A percentile compares a stretch with the other conserved stretches of the same genome.
phyloP scores from a whole-genome alignment of 2,888 invertebrate species.

The Folsomia manolachei region DNA sequence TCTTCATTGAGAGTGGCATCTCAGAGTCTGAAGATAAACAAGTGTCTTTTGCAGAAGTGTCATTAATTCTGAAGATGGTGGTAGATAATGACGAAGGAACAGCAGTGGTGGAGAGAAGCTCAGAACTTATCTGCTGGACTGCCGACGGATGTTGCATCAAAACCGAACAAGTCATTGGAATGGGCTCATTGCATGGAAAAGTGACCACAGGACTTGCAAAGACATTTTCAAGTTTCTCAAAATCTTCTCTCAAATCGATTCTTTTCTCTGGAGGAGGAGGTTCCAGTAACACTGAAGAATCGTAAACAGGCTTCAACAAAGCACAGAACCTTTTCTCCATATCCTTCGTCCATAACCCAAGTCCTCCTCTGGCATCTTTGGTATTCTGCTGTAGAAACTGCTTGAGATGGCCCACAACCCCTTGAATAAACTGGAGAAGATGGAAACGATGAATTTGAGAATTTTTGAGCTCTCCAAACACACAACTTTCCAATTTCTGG shows the following conservation, averaged over 20 bases:
- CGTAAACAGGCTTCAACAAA: conserved; percentile 19
- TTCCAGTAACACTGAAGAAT: not conserved
- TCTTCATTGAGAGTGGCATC: too few relatives aligned
- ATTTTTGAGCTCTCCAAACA: conserved; percentile 26
- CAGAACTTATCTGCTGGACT: not conserved
- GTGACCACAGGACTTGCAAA: not conserved
- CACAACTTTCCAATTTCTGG: conserved; percentile 17
- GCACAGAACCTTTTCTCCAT: not conserved
- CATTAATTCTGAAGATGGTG: not conserved
- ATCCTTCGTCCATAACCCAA: too few relatives aligned
- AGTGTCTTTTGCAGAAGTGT: not conserved
- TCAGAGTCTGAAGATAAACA: too few relatives aligned
- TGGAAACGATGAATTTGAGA: conserved; percentile 27
- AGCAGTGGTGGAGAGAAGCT: not conserved
- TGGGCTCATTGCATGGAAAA: conserved; percentile 12
- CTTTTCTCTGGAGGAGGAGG: conserved; percentile 4
- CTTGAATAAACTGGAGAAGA: conserved; percentile 23
- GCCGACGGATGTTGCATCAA: not conserved
- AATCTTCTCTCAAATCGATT: conserved; percentile 11
- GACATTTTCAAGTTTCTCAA: not conserved
- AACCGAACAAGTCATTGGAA: not conserved
- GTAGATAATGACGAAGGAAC: not conserved
- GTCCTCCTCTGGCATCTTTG: too few relatives aligned
- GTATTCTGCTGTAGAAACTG: conserved; percentile 3
- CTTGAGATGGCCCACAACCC: conserved; percentile 8